Evolutionary conservation across 2,888 invertebrate genomes (phyloP).

Genomic region (Tetragonisca angustula): DNA sequence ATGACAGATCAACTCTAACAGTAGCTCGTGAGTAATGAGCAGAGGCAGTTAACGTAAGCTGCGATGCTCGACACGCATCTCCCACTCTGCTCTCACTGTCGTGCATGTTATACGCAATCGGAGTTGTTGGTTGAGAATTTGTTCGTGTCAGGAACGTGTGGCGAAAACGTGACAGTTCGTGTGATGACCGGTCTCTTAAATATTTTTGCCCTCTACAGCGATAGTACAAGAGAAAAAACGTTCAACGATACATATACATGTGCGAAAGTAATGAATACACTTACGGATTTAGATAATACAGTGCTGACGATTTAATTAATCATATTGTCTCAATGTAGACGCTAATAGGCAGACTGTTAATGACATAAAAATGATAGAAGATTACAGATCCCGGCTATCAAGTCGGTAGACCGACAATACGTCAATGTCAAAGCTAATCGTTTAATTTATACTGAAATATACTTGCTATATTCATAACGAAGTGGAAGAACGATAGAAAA

Average conservation of each 20-base stretch:
- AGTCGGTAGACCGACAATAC: neutral
- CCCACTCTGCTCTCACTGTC: accelerated
- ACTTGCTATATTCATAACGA: too few species aligned
- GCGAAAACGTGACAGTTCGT: neutral
- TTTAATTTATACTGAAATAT: too few species aligned
- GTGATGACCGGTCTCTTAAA: neutral
- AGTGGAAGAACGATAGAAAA: too few species aligned
- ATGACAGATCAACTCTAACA: neutral
- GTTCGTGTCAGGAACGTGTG: too few species aligned
- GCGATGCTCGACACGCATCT: accelerated
- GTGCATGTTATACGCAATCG: too few species aligned
- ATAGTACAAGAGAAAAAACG: too few species aligned
- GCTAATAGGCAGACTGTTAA: neutral
- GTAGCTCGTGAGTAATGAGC: neutral
- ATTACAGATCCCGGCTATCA: neutral
- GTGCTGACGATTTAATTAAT: neutral
- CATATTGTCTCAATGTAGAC: neutral
- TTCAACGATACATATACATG: neutral
- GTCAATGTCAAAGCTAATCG: neutral
- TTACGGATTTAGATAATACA: neutral
- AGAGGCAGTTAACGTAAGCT: too few species aligned
- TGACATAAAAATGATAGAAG: neutral
- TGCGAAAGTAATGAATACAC: neutral
- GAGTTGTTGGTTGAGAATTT: too few species aligned
- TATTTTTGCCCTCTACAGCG: neutral